Evolutionary conservation across 2,888 invertebrate genomes (phyloP).

Genomic region (Platycheirus albimanus): DNA sequence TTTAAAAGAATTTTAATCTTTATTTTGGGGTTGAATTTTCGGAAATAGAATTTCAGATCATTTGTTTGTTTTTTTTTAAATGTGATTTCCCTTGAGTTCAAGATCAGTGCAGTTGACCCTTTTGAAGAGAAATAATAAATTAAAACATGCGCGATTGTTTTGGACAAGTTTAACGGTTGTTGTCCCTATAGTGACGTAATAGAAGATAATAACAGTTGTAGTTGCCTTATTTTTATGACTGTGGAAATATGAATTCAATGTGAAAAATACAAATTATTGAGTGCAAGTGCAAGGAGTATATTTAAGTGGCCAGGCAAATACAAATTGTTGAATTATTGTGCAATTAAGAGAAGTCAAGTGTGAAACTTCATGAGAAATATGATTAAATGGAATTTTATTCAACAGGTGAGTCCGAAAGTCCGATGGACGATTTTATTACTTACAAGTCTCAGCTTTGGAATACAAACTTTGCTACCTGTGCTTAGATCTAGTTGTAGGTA

Average conservation of each 20-base stretch:
- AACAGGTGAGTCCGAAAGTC: conserved; percentile 60
- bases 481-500: too few relatives aligned
- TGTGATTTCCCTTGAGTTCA: not conserved
- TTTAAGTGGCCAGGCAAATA: too few relatives aligned
- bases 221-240: too few relatives aligned
- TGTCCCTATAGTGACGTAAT: not conserved
- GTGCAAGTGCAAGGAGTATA: too few relatives aligned
- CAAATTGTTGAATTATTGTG: too few relatives aligned
- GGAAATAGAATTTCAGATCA: too few relatives aligned
- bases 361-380: conserved; percentile 40
- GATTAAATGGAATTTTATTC: conserved; percentile 65
- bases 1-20: not conserved
- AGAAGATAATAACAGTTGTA: not conserved
- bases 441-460: too few relatives aligned
- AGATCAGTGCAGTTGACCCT: conserved; percentile 1
- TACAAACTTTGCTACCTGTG: too few relatives aligned
- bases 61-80: conserved; percentile 10
- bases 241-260: not conserved
- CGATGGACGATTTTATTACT: too few relatives aligned
- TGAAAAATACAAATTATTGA: not conserved
- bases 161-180: not conserved
- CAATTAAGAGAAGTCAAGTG: too few relatives aligned
- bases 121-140: not conserved
- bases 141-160: not conserved
- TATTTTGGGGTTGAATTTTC: too few relatives aligned